Conservation (phyloP, 2,113 vertebrate genomes). For the Fregetta grallaria region DNA sequence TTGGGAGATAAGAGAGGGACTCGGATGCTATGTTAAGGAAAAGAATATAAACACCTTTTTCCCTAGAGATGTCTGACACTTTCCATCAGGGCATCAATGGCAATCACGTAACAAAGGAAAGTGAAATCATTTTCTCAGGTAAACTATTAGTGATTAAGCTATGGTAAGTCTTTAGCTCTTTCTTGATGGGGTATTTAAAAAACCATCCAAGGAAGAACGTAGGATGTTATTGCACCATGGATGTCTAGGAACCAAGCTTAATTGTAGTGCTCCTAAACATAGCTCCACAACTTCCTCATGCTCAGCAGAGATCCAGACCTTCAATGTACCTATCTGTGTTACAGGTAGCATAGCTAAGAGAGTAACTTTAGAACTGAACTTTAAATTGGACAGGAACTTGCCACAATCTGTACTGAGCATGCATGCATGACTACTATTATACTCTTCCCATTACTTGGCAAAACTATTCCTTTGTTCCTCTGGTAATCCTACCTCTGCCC, state of each 20-base stretch:
- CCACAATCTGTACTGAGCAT: not conserved
- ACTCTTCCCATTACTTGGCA: not conserved
- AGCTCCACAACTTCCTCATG: not conserved
- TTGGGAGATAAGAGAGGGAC: not conserved
- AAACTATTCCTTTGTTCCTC: not conserved
- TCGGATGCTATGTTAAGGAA: not conserved
- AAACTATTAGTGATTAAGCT: not conserved
- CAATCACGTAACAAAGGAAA: not conserved
- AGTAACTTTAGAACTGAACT: not conserved
- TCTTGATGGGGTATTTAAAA: not conserved
- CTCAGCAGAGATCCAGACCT: not conserved
- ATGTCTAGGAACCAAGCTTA: not conserved
- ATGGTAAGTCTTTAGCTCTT: not conserved
- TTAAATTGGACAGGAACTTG: not conserved
- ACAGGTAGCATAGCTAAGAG: not conserved
- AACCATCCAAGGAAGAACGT: not conserved
- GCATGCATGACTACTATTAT: not conserved
- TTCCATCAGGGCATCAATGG: not conserved
- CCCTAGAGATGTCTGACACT: not conserved
- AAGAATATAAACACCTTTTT: not conserved
- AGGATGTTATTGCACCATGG: not conserved
- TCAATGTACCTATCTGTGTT: accelerated
- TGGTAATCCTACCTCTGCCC: not conserved
- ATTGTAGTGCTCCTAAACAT: not conserved
- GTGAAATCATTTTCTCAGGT: not conserved